Evolutionary conservation across 2,113 vertebrate genomes (phyloP).

Genomic region (Cololabis saira): DNA sequence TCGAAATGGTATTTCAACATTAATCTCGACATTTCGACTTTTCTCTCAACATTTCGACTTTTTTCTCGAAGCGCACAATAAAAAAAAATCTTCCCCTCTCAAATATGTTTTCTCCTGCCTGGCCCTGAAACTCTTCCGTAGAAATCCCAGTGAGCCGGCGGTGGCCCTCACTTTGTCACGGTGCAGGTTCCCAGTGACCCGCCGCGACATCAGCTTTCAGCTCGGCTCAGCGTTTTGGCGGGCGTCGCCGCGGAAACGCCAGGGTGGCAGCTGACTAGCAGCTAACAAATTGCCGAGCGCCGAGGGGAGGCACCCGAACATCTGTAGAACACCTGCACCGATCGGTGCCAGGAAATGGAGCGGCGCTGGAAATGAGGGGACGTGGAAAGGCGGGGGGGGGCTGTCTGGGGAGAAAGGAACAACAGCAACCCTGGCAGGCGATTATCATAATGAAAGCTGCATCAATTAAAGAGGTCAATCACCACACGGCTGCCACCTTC

Average conservation of each 20-base stretch:
- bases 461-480: slow-evolving; percentile 92
- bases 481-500: slow-evolving; percentile 82
- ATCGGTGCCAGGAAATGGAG: slow-evolving; percentile 82
- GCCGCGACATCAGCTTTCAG: background rate
- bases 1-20: no score
- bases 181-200: slow-evolving; percentile 15
- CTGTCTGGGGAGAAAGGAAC: slow-evolving; percentile 26
- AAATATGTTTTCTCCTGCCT: no score
- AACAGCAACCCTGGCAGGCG: slow-evolving; percentile 84
- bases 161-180: background rate
- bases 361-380: slow-evolving; percentile 30
- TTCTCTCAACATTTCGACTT: no score
- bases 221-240: slow-evolving; percentile 5
- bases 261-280: slow-evolving; percentile 68
- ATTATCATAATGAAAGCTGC: slow-evolving; percentile 98
- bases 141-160: background rate
- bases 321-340: slow-evolving; percentile 90
- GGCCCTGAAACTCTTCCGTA: no score
- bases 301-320: slow-evolving; percentile 54
- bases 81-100: no score
- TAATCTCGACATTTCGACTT: no score
- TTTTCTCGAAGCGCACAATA: no score
- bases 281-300: slow-evolving; percentile 60
- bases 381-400: background rate
- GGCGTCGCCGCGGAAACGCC: slow-evolving; percentile 31